Evolutionary conservation across 2,113 vertebrate genomes (phyloP).

Genomic region (Nannospalax galili): DNA sequence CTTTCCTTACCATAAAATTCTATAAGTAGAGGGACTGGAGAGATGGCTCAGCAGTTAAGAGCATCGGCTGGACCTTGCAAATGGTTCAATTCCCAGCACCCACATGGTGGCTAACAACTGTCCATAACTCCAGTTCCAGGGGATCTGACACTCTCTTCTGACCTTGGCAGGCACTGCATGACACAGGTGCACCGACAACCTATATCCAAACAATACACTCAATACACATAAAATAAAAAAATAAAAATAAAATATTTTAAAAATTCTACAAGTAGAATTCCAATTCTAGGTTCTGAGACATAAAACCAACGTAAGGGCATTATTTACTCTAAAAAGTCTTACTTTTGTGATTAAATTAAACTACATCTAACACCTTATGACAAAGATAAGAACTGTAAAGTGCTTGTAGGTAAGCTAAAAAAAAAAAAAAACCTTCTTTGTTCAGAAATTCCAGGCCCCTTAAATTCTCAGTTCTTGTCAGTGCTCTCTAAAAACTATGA

Average conservation of each 20-base stretch:
- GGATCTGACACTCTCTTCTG: too few species aligned
- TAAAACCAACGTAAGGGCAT: neutral
- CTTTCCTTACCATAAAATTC: conserved; percentile 20
- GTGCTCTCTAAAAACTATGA: neutral
- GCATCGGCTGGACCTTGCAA: too few species aligned
- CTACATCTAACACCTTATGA: neutral
- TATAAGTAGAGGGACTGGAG: too few species aligned
- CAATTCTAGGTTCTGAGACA: neutral
- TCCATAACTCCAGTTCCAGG: too few species aligned
- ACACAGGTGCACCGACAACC: too few species aligned
- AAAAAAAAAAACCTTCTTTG: neutral
- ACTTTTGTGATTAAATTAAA: conserved; percentile 42
- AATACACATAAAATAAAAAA: too few species aligned
- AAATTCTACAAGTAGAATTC: conserved; percentile 40
- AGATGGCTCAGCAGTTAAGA: too few species aligned
- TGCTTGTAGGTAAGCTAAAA: neutral
- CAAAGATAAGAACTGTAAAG: conserved; percentile 1
- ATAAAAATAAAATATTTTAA: too few species aligned
- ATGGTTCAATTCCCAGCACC: too few species aligned
- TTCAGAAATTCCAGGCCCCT: neutral
- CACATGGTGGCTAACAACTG: too few species aligned
- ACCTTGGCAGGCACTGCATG: too few species aligned
- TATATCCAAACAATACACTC: too few species aligned
- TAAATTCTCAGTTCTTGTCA: conserved; percentile 15
- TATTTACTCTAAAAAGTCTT: conserved; percentile 15